Evolutionary conservation across 2,888 invertebrate genomes (phyloP), one percentile per base, ranked within the genome.

Genomic region (Caenorhabditis macrosperma): DNA sequence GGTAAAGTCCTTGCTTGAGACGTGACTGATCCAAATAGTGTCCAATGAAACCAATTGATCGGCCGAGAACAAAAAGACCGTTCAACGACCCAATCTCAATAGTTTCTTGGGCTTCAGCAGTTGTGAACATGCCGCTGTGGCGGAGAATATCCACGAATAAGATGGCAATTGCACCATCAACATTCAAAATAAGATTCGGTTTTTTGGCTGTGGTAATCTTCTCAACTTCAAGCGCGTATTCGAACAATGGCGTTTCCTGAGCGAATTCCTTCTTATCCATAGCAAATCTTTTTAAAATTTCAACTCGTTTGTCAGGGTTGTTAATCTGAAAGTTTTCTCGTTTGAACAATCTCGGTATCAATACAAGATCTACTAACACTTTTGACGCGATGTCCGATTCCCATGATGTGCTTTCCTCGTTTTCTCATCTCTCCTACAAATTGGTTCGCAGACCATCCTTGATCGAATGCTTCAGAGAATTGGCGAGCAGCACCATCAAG

Each of bases 141-240:
- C 96, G 93, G 85, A 99, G 93, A 93, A 99, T 94, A 91, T 99
- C 99, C 26, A 99, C 98, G 92, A 99, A 97, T 17, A 96, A 94
- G 48, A 96, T 96, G 0, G 97, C 99, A 88, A 99, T 97, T 83
- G 97, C 95, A 71, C 99, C 99, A 92, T 99, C 99, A 22, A 99
- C 99, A 92, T 99, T 99, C 80, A 99, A 93, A 91, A 99, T 99
- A 72, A 99, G 93, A 93, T 99, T 99, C n/a, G 99, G 99, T 92
- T 99, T 99, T 93, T 99, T 99, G 88, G 96, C 95, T 2, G 97
- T 99, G 22, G 99, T 99, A 90, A 99, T 96, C 91, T 97, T 97
- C 90, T 99, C 99, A 38, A 99, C 98, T 92, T 97, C 96, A 12
- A 97, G 92, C 0, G 99, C 99, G 92, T 97, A 99, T 81, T 95